Percentiles rank a stretch among this genome's conserved stretches.
Conservation (phyloP, 2,888 invertebrate genomes). For the Apamea monoglypha region DNA sequence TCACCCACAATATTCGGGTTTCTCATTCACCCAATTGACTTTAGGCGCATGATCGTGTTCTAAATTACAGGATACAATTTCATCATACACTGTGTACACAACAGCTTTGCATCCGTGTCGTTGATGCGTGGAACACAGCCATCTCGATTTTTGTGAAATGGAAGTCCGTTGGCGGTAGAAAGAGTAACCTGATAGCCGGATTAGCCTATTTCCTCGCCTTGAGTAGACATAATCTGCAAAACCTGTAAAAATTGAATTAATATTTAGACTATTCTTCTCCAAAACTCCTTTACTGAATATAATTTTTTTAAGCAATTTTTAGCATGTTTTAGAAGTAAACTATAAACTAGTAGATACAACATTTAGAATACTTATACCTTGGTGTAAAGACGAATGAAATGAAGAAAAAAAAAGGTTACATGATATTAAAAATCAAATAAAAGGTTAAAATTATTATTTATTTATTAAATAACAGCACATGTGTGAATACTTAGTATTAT, state of each 20-base stretch:
- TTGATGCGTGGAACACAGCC: conserved; percentile 42
- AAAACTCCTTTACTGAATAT: neutral
- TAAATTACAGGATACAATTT: conserved; percentile 27
- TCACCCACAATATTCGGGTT: neutral
- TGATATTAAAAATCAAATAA: neutral
- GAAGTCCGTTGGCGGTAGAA: conserved; percentile 36
- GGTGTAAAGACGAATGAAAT: neutral
- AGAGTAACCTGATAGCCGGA: conserved; percentile 31
- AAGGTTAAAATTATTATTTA: neutral
- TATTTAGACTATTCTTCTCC: neutral
- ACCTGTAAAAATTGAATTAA: conserved; percentile 1
- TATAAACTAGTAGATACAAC: neutral
- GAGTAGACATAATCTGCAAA: conserved; percentile 36
- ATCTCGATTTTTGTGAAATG: conserved; percentile 15
- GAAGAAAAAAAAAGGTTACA: neutral
- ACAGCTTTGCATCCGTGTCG: conserved; percentile 30
- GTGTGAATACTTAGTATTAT: neutral
- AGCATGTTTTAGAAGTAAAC: neutral
- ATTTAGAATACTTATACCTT: neutral
- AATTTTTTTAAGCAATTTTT: neutral
- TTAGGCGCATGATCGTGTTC: conserved; percentile 25
- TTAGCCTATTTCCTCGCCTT: conserved; percentile 28
- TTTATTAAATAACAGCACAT: neutral
- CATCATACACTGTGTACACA: conserved; percentile 24
- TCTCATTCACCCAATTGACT: conserved; percentile 31